Percentiles rank a stretch among this genome's conserved stretches.
phyloP scores from a whole-genome alignment of 35 echinoderm and acorn worm species.

The Hemicentrotus pulcherrimus region DNA sequence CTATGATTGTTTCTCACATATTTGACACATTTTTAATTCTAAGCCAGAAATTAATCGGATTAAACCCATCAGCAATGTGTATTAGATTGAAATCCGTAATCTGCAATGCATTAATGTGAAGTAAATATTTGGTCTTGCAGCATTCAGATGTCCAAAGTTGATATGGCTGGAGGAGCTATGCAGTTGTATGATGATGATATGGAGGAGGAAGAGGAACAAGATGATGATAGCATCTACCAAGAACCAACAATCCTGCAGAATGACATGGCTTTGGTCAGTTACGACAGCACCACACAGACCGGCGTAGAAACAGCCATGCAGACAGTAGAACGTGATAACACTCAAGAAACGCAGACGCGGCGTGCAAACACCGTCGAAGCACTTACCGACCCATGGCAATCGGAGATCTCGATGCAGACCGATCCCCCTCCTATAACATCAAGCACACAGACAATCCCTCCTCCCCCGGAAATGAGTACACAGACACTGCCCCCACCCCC shows the following conservation, averaged over 20 bases:
- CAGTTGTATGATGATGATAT: constrained; percentile 33
- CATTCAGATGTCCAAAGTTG: constrained; percentile 94
- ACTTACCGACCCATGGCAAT: constrained; percentile 93
- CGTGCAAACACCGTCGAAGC: constrained; percentile 79
- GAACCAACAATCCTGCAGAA: constrained; percentile 54
- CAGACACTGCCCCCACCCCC: constrained; percentile 67
- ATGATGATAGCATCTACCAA: constrained; percentile 53
- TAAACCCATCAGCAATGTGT: too few species aligned
- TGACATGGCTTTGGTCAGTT: constrained; percentile 70
- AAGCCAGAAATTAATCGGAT: too few species aligned
- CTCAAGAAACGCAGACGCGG: constrained; percentile 84
- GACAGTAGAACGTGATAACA: constrained; percentile 86
- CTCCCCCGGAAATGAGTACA: constrained; percentile 71
- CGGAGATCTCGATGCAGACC: constrained; percentile 95
- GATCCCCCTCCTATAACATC: constrained; percentile 80
- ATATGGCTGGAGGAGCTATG: constrained; percentile 47
- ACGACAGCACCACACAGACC: constrained; percentile 94
- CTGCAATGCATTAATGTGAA: too few species aligned
- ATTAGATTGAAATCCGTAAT: too few species aligned
- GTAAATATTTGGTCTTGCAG: constrained; percentile 22
- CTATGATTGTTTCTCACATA: too few species aligned
- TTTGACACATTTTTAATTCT: too few species aligned
- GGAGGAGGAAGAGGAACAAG: constrained; percentile 64
- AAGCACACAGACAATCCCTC: constrained; percentile 81
- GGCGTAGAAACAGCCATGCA: constrained; percentile 71